Percentiles rank a stretch among this genome's conserved stretches.
These are phyloP conservation scores for Numida meleagris DNA, from an alignment of 2,113 vertebrate genomes.

Conservation along the genomic window DNA sequence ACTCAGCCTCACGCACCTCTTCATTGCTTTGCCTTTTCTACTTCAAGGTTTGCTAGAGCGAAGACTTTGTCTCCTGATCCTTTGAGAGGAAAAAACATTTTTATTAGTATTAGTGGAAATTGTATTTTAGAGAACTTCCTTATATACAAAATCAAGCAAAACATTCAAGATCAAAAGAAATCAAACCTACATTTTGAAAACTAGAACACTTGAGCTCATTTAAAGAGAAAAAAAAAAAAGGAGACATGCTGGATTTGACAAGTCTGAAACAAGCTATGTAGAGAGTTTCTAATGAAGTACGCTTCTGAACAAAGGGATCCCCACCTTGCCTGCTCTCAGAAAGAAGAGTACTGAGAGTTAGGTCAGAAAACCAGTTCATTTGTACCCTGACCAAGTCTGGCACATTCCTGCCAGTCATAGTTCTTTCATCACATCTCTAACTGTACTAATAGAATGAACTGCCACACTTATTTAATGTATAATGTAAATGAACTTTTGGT, in stretches of 20 bases:
- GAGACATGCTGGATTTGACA: background rate
- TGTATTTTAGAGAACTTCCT: background rate
- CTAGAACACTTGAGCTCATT: background rate
- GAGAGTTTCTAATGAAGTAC: background rate
- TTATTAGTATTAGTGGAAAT: background rate
- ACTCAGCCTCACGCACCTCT: background rate
- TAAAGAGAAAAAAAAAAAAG: background rate
- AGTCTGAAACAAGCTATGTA: background rate
- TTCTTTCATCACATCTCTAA: background rate
- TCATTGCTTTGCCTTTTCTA: constrained; percentile 88
- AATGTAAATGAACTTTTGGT: background rate
- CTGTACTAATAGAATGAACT: background rate
- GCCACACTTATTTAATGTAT: background rate
- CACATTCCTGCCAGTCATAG: background rate
- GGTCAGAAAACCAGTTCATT: background rate
- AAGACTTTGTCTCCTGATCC: constrained; percentile 97
- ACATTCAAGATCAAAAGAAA: background rate
- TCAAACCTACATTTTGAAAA: background rate
- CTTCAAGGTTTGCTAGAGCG: constrained; percentile 93
- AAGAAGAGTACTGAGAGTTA: background rate
- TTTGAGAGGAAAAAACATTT: constrained; percentile 64
- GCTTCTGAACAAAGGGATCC: background rate
- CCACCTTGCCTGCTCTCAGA: background rate
- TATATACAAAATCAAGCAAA: background rate
- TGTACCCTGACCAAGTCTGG: background rate